Evolutionary conservation across 2,797 vertebrate genomes (phyloP).

Genomic region (Crotalus adamanteus): DNA sequence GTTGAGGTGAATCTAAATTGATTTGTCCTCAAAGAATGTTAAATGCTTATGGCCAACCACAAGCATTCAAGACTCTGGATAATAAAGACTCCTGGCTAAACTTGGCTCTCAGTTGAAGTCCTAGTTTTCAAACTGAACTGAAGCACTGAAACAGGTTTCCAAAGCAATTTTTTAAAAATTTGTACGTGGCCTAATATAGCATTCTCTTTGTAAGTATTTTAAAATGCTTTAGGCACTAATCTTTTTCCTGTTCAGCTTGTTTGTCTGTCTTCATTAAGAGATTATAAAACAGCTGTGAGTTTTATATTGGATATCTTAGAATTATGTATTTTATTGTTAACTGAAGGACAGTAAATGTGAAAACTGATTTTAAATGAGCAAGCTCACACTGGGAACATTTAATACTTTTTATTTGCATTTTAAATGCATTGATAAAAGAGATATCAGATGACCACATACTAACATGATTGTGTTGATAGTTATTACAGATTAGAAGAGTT

Average conservation of each 20-base stretch:
- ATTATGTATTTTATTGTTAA: background rate
- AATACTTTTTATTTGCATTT: background rate
- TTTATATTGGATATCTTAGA: background rate
- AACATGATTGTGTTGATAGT: background rate
- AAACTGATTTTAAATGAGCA: background rate
- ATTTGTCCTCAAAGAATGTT: background rate
- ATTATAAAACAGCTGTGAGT: background rate
- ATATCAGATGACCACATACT: background rate
- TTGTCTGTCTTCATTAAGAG: constrained; percentile 1
- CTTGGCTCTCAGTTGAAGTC: background rate
- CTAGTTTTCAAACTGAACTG: background rate
- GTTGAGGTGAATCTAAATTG: background rate
- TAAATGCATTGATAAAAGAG: constrained; percentile 4
- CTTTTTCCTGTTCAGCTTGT: background rate
- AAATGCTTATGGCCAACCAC: background rate
- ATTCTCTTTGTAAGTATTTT: background rate
- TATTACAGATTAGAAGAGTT: background rate
- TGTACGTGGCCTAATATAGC: background rate
- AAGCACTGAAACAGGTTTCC: background rate
- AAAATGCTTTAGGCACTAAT: background rate
- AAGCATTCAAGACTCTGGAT: background rate
- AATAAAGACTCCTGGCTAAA: background rate
- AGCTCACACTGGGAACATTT: background rate
- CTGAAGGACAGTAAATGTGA: constrained; percentile 15
- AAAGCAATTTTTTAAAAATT: background rate